These are phyloP conservation scores for Muscicapa comitata DNA, from an alignment of 2,797 vertebrate species.

Conservation along the genomic window DNA sequence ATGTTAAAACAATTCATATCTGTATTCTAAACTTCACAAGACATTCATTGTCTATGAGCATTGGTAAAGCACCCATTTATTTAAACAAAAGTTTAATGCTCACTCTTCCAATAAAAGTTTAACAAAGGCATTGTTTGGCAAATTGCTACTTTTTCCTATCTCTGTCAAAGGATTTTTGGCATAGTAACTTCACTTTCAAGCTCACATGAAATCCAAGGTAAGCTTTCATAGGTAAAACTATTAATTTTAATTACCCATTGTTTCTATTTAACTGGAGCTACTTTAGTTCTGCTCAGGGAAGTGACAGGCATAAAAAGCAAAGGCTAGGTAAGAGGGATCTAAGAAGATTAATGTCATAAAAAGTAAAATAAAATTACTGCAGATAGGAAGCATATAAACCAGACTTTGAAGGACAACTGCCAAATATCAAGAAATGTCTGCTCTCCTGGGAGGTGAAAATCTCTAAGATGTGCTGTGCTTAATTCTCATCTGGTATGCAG, in stretches of 20 bases:
- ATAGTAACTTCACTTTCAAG: background rate
- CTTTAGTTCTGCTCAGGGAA: background rate
- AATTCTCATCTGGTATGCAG: background rate
- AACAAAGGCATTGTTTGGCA: background rate
- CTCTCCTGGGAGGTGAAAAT: constrained; percentile 8
- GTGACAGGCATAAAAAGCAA: background rate
- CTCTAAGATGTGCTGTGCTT: background rate
- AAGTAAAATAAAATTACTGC: constrained; percentile 31
- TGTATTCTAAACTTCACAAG: background rate
- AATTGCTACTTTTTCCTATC: background rate
- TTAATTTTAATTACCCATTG: background rate
- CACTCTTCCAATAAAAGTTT: background rate
- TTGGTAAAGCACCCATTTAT: background rate
- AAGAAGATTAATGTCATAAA: background rate
- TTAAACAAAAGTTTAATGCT: background rate
- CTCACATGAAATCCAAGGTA: background rate
- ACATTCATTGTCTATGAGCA: background rate
- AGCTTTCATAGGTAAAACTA: background rate
- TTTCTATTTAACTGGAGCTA: background rate
- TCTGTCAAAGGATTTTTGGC: background rate
- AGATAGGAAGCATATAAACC: constrained; percentile 2
- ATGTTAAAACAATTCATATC: background rate
- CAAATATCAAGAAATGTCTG: background rate
- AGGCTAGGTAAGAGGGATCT: background rate
- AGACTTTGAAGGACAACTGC: background rate